phyloP scores from a whole-genome alignment of 2,113 vertebrate species.

The Mesocricetus auratus region DNA sequence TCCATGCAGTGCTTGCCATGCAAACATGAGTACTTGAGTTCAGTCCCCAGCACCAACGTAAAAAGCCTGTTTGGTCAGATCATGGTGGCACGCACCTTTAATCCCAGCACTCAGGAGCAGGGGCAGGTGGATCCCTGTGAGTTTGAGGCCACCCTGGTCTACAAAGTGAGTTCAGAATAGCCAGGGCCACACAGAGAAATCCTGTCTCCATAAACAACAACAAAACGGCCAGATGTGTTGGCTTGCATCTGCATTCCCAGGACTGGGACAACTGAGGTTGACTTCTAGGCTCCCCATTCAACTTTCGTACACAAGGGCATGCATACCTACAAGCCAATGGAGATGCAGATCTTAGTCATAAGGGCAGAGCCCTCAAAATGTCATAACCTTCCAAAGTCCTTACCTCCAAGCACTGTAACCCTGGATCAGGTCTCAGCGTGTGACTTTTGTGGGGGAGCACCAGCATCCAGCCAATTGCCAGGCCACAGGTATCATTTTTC shows the following conservation, averaged over 20 bases:
- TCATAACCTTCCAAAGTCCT: neutral
- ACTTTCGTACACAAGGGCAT: neutral
- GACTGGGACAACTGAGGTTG: neutral
- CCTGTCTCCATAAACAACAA: neutral
- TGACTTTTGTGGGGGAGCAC: neutral
- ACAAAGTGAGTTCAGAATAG: neutral
- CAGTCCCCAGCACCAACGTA: too few species aligned
- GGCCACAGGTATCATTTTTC: neutral
- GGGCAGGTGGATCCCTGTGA: neutral
- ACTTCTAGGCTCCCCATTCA: neutral
- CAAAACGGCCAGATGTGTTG: neutral
- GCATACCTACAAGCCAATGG: neutral
- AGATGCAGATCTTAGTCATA: neutral
- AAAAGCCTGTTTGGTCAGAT: neutral
- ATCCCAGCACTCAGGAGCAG: too few species aligned
- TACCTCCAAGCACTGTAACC: neutral
- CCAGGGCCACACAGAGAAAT: neutral
- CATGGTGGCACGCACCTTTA: neutral
- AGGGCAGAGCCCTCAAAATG: neutral
- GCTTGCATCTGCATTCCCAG: neutral
- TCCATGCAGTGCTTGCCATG: neutral
- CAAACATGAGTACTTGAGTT: neutral
- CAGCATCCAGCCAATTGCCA: neutral
- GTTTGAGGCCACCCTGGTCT: neutral
- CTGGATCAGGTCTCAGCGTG: neutral